Percentiles rank a stretch among this genome's conserved stretches.
Conservation (phyloP, 1,140 invertebrate genomes). For the Ooceraea biroi region DNA sequence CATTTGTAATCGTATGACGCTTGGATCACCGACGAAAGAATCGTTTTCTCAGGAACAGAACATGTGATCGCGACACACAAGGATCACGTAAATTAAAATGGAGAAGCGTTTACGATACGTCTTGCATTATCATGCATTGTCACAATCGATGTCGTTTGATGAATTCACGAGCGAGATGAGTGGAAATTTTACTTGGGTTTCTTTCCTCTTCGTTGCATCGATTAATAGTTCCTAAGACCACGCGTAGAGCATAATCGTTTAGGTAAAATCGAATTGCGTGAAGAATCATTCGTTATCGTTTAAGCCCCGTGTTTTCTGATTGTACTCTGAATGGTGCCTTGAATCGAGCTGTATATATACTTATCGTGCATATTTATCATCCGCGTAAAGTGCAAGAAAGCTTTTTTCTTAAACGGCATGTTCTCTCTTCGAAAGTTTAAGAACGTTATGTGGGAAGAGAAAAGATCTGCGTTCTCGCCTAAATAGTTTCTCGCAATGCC, state of each 20-base stretch:
- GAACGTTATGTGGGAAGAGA: not conserved
- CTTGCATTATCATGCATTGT: no score
- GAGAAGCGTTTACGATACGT: no score
- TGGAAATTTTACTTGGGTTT: constrained; percentile 29
- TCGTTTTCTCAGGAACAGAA: not conserved
- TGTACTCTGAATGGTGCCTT: constrained; percentile 66
- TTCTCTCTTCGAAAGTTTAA: constrained; percentile 43
- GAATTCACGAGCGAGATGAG: constrained; percentile 38
- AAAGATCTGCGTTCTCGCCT: constrained; percentile 42
- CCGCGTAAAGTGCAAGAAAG: constrained; percentile 30
- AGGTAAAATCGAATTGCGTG: not conserved
- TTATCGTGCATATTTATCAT: constrained; percentile 45
- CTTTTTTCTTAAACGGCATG: constrained; percentile 24
- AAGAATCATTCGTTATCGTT: constrained; percentile 44
- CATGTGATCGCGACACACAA: no score
- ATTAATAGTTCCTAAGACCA: constrained; percentile 7
- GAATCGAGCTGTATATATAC: constrained; percentile 52
- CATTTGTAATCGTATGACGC: not conserved
- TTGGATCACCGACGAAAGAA: constrained; percentile 10
- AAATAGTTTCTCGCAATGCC: constrained; percentile 7
- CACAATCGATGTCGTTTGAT: not conserved
- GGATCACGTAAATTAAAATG: no score
- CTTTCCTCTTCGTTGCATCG: not conserved
- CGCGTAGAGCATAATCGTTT: not conserved
- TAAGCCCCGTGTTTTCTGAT: constrained; percentile 56